Evolutionary conservation across 2,113 vertebrate genomes (phyloP).

Genomic region (Chaetodon trifascialis): DNA sequence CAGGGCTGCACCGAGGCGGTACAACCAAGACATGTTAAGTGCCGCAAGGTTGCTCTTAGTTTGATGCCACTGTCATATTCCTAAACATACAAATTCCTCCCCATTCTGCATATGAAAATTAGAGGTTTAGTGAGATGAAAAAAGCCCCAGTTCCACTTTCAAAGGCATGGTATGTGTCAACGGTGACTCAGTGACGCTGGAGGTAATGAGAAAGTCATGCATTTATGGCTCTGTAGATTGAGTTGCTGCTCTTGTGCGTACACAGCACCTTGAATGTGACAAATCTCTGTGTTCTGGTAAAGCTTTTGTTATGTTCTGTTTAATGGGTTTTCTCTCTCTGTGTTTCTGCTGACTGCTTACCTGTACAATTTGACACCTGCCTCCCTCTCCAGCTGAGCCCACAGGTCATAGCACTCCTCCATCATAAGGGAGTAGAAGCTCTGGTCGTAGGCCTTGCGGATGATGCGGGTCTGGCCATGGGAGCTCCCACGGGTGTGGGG

Average conservation of each 20-base stretch:
- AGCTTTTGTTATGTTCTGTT: slow-evolving; percentile 53
- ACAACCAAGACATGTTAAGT: not conserved
- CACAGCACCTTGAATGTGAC: slow-evolving; percentile 53
- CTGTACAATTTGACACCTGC: slow-evolving; percentile 85
- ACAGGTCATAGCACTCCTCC: slow-evolving; percentile 88
- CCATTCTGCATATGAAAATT: slow-evolving; percentile 17
- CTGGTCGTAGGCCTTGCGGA: slow-evolving; percentile 87
- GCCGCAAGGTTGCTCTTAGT: not conserved
- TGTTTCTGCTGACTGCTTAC: slow-evolving; percentile 72
- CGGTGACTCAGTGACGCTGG: slow-evolving; percentile 35
- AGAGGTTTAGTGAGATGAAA: slow-evolving; percentile 19
- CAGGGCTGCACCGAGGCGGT: not conserved
- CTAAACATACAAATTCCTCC: slow-evolving; percentile 48
- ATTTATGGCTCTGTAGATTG: slow-evolving; percentile 59
- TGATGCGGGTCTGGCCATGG: slow-evolving; percentile 93
- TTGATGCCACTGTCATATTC: slow-evolving; percentile 47
- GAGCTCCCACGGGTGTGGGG: slow-evolving; percentile 94
- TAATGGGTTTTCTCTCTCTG: slow-evolving; percentile 50
- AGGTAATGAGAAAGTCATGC: slow-evolving; percentile 70
- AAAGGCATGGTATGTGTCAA: slow-evolving; percentile 45
- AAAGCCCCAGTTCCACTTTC: slow-evolving; percentile 23
- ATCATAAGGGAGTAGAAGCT: slow-evolving; percentile 89
- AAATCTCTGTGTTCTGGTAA: slow-evolving; percentile 43
- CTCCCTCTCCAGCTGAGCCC: slow-evolving; percentile 89
- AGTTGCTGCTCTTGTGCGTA: slow-evolving; percentile 52